Base-by-base conservation (phyloP, 2,797 vertebrate species). In the Melanotaenia pygmaea region DNA sequence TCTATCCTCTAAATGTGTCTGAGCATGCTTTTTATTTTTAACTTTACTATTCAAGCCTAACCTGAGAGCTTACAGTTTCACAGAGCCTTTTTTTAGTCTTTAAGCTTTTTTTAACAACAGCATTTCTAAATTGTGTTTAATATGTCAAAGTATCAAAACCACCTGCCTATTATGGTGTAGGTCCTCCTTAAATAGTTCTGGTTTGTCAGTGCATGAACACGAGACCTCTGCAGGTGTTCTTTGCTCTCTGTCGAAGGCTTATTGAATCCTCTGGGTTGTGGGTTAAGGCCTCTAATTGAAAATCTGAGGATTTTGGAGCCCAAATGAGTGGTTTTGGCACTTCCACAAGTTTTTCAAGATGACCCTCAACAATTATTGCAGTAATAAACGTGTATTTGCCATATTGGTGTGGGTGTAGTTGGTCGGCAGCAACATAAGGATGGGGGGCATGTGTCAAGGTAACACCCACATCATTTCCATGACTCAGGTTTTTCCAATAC, bases 1-100 rank as follows among this genome's bases (percentile, higher is more conserved):
- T 78, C 63, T 53, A 47, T 59, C 16, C 24, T 13, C 0, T 51
- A 26, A 37, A n/a, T 34, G 32, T 37, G 45, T 78, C 64, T 61
- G 62, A 32, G 72, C 51, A 7, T 34, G 9, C 6, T 47, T 5
- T 3, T 50, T 62, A 24, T 58, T 37, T 64, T 43, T 34, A 10
- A 38, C 10, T 16, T 53, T 24, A 59, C 43, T 18, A 8, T 28
- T 35, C 34, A 18, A 35, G 13, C 22, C 24, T 9, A 35, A 32
- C 45, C 30, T n/a, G 32, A 65, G 16, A 38, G 16, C 28, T 70
- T 22, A 1, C 45, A 26, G 57, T 35, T 34, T 10, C 20, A 38
- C 0, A 35, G 16, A 1, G 37, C 34, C 13, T 43, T 32, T 3
- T 3, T 4, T n/a, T 66, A 40, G 38, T 20, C 22, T 32, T 2